Evolutionary conservation across 2,888 invertebrate species (phyloP), one percentile per base, ranked within the genome.

Genomic region (Erynnis tages): DNA sequence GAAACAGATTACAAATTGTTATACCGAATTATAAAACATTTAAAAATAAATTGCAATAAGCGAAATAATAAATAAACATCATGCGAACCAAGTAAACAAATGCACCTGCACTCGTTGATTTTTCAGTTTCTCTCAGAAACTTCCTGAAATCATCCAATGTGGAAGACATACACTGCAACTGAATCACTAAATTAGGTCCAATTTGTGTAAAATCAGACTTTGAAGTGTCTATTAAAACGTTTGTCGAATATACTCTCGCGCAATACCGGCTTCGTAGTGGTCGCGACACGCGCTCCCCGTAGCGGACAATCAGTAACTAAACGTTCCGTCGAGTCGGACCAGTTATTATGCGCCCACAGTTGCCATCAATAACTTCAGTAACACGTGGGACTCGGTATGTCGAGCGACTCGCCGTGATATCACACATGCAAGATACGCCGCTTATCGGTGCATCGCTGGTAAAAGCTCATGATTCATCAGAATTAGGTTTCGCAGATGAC

Each of bases 321-420:
- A 76, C 80, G 81, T 72, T 73, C 65, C 62, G 68, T 68, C 62
- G 71, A 60, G 72, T 59, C 80, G 81, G 73, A 79, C 79, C 84
- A 84, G 86, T 88, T 88, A 87, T 87, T 82, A 87, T 87, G 87
- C 87, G 84, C 82, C 83, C 83, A 85, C 83, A 70, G 79, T 72
- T 73, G 75, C 78, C 82, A 76, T 81, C 83, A 79, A 84, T 81
- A 84, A 77, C 76, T 80, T 73, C 71, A 74, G 75, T 64, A 77
- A 77, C 87, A 89, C 88, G 87, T 89, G 88, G 85, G 80, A 77
- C 76, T 69, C 61, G 65, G 71, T 70, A 67, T 70, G 69, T 62
- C 63, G 60, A 63, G 61, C 67, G 64, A 61, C 62, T 54, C 61
- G 61, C 56, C 62, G 67, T 69, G 74, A 69, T 80, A 81, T 76